Base-by-base conservation (phyloP, 2,113 vertebrate genomes). In the Ceyx margarethae region DNA sequence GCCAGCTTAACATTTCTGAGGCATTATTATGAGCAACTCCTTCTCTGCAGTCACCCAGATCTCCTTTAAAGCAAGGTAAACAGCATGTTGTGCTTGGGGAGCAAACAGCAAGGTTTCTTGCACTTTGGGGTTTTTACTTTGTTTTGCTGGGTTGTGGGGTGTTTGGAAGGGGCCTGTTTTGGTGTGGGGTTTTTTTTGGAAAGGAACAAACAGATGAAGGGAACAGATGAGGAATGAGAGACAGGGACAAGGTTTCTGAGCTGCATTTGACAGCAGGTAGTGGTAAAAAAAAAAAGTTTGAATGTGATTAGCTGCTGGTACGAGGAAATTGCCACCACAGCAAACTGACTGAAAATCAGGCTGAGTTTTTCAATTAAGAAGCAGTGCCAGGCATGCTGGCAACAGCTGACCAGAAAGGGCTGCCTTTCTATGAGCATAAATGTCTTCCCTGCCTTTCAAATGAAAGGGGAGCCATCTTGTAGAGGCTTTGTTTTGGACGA, bases 311-410 rank as follows among this genome's bases (percentile, higher is more conserved):
- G 66, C 31, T 67, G 79, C 62, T 46, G 31, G 35, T 61, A 92
- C 21, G 61, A 83, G 58, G 29, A 91, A 90, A 83, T 45, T 69
- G 51, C 19, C 62, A 79, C 74, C 33, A 72, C 28, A 87, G 64
- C 42, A 91, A 80, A 91, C 48, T 56, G 57, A 54, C 13, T 76
- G 67, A 68, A 93, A 95, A 93, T 42, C 42, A 67, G 75, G 58
- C 37, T 57, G 43, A 20, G 68, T 73, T 93, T 91, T 85, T 89
- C 78, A 77, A 42, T 82, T 76, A 90, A 21, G 31, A 61, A 83
- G 40, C 17, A 58, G 35, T 35, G 43, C 51, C 81, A 76, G 58
- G 78, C 31, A 16, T 7, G 48, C 62, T 73, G 50, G 74, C 48
- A 66, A 68, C 48, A 90, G 80, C 42, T 86, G 65, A 82, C 72